Percentiles rank a stretch among this genome's conserved stretches.
Conservation (phyloP, 2,797 vertebrate genomes). For the Sarcophilus harrisii region DNA sequence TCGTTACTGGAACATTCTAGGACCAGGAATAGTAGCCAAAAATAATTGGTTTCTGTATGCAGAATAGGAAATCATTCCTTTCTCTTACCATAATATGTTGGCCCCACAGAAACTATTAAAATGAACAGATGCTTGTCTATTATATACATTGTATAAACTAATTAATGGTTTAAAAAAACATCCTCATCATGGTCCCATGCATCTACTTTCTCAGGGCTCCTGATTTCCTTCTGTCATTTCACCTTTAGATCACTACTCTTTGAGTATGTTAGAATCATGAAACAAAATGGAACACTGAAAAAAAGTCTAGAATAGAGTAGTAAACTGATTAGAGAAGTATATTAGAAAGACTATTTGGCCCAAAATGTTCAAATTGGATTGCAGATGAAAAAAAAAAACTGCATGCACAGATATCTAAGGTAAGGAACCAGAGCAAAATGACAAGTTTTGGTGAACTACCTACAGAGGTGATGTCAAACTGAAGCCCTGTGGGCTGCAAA, state of each 20-base stretch:
- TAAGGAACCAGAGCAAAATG: background rate
- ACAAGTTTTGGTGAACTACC: background rate
- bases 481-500: background rate
- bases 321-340: too few relatives aligned
- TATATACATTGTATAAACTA: constrained; percentile 93
- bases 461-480: background rate
- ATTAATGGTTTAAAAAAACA: constrained; percentile 90
- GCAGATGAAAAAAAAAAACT: background rate
- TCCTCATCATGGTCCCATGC: background rate
- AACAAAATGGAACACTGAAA: too few relatives aligned
- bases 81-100: constrained; percentile 90
- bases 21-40: constrained; percentile 94
- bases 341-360: too few relatives aligned
- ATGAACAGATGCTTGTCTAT: constrained; percentile 93
- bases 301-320: too few relatives aligned
- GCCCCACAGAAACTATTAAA: constrained; percentile 92
- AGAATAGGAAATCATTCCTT: constrained; percentile 93
- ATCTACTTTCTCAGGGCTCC: constrained; percentile 3
- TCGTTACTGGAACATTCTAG: constrained; percentile 92
- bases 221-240: too few relatives aligned
- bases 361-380: background rate
- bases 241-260: too few relatives aligned
- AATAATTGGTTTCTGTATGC: constrained; percentile 94
- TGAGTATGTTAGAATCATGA: too few relatives aligned
- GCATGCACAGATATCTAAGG: fast-evolving